phyloP scores from a whole-genome alignment of 2,113 vertebrate genomes.

The Centropus unirufus region DNA sequence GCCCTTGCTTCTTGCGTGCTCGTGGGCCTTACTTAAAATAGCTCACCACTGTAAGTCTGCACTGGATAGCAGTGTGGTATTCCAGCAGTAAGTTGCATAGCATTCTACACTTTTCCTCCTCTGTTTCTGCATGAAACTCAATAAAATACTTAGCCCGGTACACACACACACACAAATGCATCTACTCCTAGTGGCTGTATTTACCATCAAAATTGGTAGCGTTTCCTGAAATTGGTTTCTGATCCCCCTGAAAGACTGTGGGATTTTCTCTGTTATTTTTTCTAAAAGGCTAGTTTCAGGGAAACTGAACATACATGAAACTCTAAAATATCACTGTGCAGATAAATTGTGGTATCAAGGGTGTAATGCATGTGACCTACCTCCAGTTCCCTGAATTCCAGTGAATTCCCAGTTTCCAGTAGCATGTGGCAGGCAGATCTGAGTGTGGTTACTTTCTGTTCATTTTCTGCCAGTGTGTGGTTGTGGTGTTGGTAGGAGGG shows the following conservation, averaged over 20 bases:
- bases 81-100: not conserved
- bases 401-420: constrained; percentile 45
- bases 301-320: constrained; percentile 63
- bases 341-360: constrained; percentile 26
- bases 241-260: constrained; percentile 64
- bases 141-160: not conserved
- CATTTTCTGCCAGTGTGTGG: not conserved
- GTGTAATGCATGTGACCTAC: not conserved
- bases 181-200: constrained; percentile 30
- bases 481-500: not conserved
- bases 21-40: not conserved
- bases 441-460: not conserved
- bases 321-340: constrained; percentile 30
- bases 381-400: constrained; percentile 58
- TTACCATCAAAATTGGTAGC: constrained; percentile 63
- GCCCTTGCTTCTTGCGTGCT: not conserved
- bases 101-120: not conserved
- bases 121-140: not conserved
- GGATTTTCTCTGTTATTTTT: not conserved
- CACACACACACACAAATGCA: not conserved
- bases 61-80: not conserved
- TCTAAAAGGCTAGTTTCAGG: constrained; percentile 55
- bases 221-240: constrained; percentile 78
- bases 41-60: not conserved
- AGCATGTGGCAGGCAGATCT: not conserved